Conservation (phyloP, 2,888 invertebrate species). For the Lordiphosa andalusiaca region DNA sequence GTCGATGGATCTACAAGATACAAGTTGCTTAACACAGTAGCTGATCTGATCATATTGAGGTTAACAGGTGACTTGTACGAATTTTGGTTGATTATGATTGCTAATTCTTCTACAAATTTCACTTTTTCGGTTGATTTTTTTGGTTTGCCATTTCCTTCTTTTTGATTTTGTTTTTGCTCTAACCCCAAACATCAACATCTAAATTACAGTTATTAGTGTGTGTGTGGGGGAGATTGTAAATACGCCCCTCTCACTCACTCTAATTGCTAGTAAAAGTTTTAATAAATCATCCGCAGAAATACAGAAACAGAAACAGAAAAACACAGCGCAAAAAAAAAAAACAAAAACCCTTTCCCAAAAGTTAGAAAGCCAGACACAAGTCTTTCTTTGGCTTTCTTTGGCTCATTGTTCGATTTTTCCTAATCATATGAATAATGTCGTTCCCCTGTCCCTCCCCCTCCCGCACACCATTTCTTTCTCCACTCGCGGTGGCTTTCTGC, state of each 20-base stretch:
- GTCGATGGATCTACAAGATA: conserved; percentile 24
- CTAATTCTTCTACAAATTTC: conserved; percentile 20
- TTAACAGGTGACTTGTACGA: no score
- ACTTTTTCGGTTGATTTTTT: conserved; percentile 21
- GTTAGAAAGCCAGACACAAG: conserved; percentile 54
- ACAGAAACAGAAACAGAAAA: conserved; percentile 29
- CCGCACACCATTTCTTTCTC: conserved; percentile 18
- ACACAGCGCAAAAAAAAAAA: no score
- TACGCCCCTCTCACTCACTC: conserved; percentile 11
- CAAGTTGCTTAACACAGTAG: conserved; percentile 18
- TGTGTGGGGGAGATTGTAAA: conserved; percentile 22
- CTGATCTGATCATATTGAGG: conserved; percentile 4
- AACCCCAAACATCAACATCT: conserved; percentile 28
- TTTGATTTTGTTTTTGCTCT: conserved; percentile 27
- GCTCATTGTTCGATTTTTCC: conserved; percentile 69
- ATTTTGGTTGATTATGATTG: no score
- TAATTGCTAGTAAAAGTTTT: conserved; percentile 46
- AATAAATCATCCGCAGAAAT: conserved; percentile 48
- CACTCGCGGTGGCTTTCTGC: conserved; percentile 44
- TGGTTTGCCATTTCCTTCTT: neutral
- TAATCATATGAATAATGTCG: conserved; percentile 67
- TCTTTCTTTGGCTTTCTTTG: conserved; percentile 48
- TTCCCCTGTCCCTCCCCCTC: conserved; percentile 11
- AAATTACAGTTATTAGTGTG: conserved; percentile 58
- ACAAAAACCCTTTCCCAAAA: conserved; percentile 58